Evolutionary conservation across 2,888 invertebrate species (phyloP), one percentile per base, ranked within the genome.

Genomic region (Agrenia bidenticulata): DNA sequence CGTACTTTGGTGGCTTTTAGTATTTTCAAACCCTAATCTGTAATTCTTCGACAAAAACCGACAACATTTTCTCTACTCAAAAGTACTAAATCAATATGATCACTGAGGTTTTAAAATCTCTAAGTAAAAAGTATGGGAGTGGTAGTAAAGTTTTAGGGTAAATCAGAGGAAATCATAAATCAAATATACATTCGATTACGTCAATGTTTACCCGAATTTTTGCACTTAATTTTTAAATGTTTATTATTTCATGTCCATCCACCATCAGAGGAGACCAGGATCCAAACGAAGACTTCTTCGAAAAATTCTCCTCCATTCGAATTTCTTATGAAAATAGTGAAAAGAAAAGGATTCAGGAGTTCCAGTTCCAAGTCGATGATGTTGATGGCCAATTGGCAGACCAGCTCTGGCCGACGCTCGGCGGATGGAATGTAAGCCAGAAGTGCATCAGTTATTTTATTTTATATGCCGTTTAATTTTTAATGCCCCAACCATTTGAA

Each of bases 351-450:
- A 74, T 76, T 32, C 66, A 73, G 42, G 74, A 75, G 42, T 76
- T 75, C 57, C 64, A 74, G 50, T 73, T 73, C 53, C 67, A 72
- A 32, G 61, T 65, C 11, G 66, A 70, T 37, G 73, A 70, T 13
- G 55, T 63, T 2, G 74, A 76, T 42, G 73, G 73, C 7, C 27
- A 24, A 21, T 23, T 73, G 37, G 66, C 73, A 5, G 72, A 74
- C 49, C 72, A 75, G 60, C 56, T 76, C 11, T 76, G 73, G 73
- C 74, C 74, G 27, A 76, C 73, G 9, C 63, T 76, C n/a, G 76
- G 74, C 27, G 76, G 76, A 13, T 76, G 74, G 74, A 76, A 74
- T 69, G 76, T 76, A 68, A 73, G 74, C 63, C 0, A 21, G 1
- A 19, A 32, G 11, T 32, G 32, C 32, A 32, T 32, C 4, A 32